Percentiles rank a stretch among this genome's conserved stretches.
Evolutionary conservation across 2,888 invertebrate species (phyloP).

Genomic region (Acrobasis consociella): DNA sequence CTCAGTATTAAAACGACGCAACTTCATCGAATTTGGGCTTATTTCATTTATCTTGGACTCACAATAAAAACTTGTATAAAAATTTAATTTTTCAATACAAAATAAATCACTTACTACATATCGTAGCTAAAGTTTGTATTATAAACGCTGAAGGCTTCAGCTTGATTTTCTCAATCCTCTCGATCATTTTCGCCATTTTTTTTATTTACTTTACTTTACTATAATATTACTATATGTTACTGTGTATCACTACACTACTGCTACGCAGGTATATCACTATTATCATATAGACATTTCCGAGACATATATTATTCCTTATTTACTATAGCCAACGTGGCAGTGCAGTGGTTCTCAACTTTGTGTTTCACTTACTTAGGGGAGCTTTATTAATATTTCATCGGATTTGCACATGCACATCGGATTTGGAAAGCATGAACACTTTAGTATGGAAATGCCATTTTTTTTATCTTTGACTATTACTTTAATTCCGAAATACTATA

Average conservation of each 20-base stretch:
- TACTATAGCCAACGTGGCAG: constrained; percentile 24
- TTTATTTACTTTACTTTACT: not conserved
- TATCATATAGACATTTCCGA: not conserved
- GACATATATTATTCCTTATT: constrained; percentile 12
- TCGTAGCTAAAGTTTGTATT: not conserved
- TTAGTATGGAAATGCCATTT: too few species aligned
- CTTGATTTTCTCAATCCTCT: constrained; percentile 16
- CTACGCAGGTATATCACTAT: not conserved
- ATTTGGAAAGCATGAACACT: too few species aligned
- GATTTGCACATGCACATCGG: too few species aligned
- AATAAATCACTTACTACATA: constrained; percentile 3
- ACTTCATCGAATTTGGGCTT: too few species aligned
- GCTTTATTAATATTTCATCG: too few species aligned
- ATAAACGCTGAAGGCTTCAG: constrained; percentile 3
- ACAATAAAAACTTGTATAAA: too few species aligned
- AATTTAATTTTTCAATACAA: too few species aligned
- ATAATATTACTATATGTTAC: not conserved
- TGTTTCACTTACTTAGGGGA: too few species aligned
- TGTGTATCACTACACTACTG: not conserved
- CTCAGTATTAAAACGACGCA: too few species aligned
- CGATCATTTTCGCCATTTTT: constrained; percentile 23
- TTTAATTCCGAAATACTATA: too few species aligned
- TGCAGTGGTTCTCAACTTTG: constrained; percentile 4
- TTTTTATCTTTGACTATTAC: too few species aligned
- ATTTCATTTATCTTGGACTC: too few species aligned